Conservation (phyloP, 2,888 invertebrate genomes). For the Oscheius sp. region DNA sequence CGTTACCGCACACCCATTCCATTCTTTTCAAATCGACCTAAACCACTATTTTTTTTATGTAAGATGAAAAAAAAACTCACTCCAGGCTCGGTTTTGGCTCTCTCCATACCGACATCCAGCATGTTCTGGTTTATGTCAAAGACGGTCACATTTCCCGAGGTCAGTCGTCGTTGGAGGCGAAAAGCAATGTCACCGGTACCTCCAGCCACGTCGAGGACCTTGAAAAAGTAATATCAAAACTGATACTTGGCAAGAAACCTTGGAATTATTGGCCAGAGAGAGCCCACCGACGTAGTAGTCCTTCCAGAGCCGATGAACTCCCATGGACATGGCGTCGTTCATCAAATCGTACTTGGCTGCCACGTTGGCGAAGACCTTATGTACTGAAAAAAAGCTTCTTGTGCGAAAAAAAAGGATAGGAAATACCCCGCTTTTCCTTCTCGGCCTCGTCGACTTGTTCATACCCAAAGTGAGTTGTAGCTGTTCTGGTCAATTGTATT, state of each 20-base stretch:
- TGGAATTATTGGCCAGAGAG: constrained; percentile 83
- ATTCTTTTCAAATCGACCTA: constrained; percentile 51
- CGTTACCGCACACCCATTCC: constrained; percentile 82
- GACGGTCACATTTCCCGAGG: constrained; percentile 74
- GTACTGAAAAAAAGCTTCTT: constrained; percentile 77
- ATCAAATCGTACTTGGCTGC: constrained; percentile 93
- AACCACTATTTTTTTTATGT: background rate
- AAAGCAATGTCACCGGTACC: constrained; percentile 97
- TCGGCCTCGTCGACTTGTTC: constrained; percentile 66
- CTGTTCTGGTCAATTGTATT: background rate
- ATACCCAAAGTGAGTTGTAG: constrained; percentile 70
- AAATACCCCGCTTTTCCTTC: constrained; percentile 63
- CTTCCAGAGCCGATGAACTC: constrained; percentile 96
- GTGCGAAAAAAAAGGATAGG: background rate
- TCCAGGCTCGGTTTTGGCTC: constrained; percentile 77
- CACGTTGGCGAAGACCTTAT: constrained; percentile 92
- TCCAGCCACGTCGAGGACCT: constrained; percentile 90
- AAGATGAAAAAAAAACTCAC: constrained; percentile 23
- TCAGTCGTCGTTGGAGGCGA: constrained; percentile 78
- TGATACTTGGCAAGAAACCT: constrained; percentile 75
- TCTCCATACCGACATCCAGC: constrained; percentile 88
- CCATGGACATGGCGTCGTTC: constrained; percentile 97
- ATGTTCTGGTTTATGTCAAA: constrained; percentile 89
- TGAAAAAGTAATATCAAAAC: background rate
- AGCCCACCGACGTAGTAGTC: constrained; percentile 87